These are phyloP conservation scores for Volucella inflata DNA, from an alignment of 2,888 invertebrate genomes.

Conservation along the genomic window DNA sequence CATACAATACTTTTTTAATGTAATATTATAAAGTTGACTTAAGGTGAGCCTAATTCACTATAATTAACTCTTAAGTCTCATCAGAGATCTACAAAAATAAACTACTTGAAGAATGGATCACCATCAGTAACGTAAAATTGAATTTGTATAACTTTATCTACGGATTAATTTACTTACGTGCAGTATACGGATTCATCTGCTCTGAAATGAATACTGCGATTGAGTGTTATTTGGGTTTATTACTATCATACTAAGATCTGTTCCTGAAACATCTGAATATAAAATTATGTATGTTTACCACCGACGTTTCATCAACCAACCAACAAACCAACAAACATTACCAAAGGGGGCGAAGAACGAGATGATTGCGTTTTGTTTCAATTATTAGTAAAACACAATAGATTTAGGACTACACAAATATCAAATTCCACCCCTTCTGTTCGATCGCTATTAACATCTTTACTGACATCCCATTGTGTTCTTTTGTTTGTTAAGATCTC, in stretches of 20 bases:
- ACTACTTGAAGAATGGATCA: too few species aligned
- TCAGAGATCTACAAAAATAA: too few species aligned
- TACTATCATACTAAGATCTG: not conserved
- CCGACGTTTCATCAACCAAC: conserved; percentile 52
- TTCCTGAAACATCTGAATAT: conserved; percentile 26
- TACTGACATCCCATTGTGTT: conserved; percentile 19
- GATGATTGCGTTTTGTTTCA: conserved; percentile 65
- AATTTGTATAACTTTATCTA: too few species aligned
- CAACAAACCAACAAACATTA: conserved; percentile 49
- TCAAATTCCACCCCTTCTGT: conserved; percentile 69
- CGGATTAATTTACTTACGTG: not conserved
- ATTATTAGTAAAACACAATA: conserved; percentile 57
- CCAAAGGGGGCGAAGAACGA: conserved; percentile 8
- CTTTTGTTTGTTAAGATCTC: conserved; percentile 40
- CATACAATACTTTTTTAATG: too few species aligned
- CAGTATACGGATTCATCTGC: conserved; percentile 3
- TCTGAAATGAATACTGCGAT: not conserved
- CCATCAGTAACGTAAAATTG: too few species aligned
- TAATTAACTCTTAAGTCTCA: too few species aligned
- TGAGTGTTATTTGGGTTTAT: conserved; percentile 2
- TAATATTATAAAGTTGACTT: too few species aligned
- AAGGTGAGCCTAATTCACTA: too few species aligned
- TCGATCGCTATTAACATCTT: conserved; percentile 44
- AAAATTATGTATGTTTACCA: conserved; percentile 4
- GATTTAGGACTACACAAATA: conserved; percentile 69